Conservation (phyloP, 2,113 vertebrate species). For the Apistogramma diplotaenia region DNA sequence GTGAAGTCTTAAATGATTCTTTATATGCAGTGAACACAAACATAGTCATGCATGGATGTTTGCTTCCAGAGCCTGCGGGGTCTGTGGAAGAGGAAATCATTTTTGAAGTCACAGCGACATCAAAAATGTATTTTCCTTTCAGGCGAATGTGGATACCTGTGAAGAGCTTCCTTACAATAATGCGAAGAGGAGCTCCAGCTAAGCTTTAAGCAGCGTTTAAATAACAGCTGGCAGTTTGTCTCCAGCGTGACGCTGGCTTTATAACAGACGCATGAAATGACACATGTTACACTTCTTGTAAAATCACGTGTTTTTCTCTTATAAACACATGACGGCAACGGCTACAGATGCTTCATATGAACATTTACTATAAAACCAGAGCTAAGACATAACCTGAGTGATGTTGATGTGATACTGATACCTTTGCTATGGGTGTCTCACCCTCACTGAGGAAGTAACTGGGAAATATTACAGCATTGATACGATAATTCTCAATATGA, state of each 20-base stretch:
- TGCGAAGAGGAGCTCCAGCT: neutral
- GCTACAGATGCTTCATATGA: neutral
- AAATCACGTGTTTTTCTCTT: neutral
- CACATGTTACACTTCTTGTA: neutral
- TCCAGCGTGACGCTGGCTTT: neutral
- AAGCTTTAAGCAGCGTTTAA: neutral
- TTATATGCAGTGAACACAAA: no score
- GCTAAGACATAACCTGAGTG: no score
- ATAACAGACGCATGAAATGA: neutral
- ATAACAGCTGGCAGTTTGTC: neutral
- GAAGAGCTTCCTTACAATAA: neutral
- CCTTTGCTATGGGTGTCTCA: no score
- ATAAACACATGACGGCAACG: neutral
- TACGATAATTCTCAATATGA: no score
- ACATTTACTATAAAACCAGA: neutral
- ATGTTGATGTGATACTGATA: no score
- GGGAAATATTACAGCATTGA: no score
- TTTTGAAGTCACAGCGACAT: neutral
- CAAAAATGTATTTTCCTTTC: neutral
- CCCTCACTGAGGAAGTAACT: no score
- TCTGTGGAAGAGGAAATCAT: no score
- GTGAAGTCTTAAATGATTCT: neutral
- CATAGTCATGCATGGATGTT: neutral
- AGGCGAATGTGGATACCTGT: neutral
- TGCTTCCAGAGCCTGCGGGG: neutral